Percentiles rank a stretch among this genome's conserved stretches.
phyloP scores from a whole-genome alignment of 2,888 invertebrate species.

The Nezara viridula region DNA sequence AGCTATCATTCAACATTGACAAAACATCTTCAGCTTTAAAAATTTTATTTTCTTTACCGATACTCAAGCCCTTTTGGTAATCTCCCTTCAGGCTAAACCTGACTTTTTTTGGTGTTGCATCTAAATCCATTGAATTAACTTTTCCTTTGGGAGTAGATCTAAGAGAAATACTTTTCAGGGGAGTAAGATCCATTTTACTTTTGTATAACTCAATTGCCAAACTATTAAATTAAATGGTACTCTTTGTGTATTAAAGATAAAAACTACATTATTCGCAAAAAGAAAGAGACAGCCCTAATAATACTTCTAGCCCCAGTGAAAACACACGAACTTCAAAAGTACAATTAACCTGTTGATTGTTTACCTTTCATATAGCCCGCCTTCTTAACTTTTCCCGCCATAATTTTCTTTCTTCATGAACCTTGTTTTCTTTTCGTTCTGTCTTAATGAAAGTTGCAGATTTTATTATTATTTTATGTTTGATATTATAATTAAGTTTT shows the following conservation, averaged over 20 bases:
- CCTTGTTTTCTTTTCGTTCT: background rate
- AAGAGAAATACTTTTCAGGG: slow-evolving; percentile 39
- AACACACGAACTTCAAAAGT: background rate
- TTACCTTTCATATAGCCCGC: background rate
- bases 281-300: background rate
- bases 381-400: background rate
- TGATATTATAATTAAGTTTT: background rate
- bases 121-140: background rate
- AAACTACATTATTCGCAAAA: background rate
- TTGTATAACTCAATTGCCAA: background rate
- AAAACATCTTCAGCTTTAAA: slow-evolving; percentile 53
- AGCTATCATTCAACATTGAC: slow-evolving; percentile 50
- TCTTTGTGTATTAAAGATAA: background rate
- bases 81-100: background rate
- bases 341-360: slow-evolving; percentile 13
- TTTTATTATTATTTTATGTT: background rate
- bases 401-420: background rate
- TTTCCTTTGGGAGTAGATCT: slow-evolving; percentile 29
- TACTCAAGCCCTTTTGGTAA: background rate
- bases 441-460: background rate
- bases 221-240: background rate
- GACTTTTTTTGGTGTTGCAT: slow-evolving; percentile 52
- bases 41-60: slow-evolving; percentile 29
- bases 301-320: background rate
- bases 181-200: slow-evolving; percentile 48